Evolutionary conservation across 2,113 vertebrate genomes (phyloP).

Genomic region (Oreochromis spilurus): DNA sequence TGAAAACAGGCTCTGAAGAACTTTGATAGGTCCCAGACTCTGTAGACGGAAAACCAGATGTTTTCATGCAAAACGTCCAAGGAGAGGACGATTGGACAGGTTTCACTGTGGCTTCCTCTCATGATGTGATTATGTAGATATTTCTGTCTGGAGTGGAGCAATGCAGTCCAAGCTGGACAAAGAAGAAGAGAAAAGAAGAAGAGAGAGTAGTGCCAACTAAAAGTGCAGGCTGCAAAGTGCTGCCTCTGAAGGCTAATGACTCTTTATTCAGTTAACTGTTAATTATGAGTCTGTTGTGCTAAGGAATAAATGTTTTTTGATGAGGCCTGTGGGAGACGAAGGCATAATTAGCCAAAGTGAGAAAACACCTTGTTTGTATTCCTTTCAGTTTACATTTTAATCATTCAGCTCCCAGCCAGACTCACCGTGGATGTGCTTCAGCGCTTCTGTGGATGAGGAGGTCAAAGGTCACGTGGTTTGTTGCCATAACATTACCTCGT

Average conservation of each 20-base stretch:
- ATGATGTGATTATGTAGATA: fast-evolving
- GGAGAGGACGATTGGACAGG: background rate
- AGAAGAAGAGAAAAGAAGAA: background rate
- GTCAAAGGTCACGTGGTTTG: background rate
- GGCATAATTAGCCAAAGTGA: background rate
- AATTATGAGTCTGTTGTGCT: background rate
- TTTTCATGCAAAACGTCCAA: too few species aligned
- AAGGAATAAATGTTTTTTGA: background rate
- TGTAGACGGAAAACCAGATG: background rate
- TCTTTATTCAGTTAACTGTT: background rate
- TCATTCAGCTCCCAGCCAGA: fast-evolving
- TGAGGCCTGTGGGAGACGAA: fast-evolving
- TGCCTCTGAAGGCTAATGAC: background rate
- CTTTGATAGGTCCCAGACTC: too few species aligned
- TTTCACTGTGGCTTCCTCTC: too few species aligned
- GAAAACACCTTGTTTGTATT: background rate
- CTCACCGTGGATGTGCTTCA: background rate
- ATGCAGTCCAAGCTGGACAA: fast-evolving
- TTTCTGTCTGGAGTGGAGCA: fast-evolving
- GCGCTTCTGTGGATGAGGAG: fast-evolving
- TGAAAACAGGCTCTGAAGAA: background rate
- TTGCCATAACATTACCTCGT: background rate
- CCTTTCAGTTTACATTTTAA: background rate
- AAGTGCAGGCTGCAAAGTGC: background rate
- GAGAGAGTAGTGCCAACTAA: background rate